Percentiles rank a stretch among this genome's conserved stretches.
phyloP scores from a whole-genome alignment of 1,140 invertebrate species.

The Mesaphorura yosii region DNA sequence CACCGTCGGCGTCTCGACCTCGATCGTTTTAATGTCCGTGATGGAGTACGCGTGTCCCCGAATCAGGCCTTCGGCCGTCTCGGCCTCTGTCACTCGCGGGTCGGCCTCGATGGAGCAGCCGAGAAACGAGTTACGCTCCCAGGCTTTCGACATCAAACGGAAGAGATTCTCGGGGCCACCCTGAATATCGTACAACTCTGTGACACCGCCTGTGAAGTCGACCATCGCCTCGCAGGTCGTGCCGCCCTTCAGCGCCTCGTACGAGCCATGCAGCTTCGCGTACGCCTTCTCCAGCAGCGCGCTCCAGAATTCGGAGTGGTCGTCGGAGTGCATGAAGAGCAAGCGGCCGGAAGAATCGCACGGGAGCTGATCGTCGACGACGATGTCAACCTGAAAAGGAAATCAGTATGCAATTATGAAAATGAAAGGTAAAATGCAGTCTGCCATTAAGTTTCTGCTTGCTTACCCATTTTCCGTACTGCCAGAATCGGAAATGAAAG shows the following conservation, averaged over 20 bases:
- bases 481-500: constrained; percentile 69
- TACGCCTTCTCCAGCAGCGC: constrained; percentile 96
- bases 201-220: constrained; percentile 85
- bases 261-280: constrained; percentile 93
- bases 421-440: neutral
- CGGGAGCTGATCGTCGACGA: constrained; percentile 88
- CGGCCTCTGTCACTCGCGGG: constrained; percentile 41
- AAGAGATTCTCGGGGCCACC: constrained; percentile 74
- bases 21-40: constrained; percentile 76
- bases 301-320: constrained; percentile 92
- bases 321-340: constrained; percentile 84
- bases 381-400: constrained; percentile 69
- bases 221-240: constrained; percentile 87
- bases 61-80: constrained; percentile 46
- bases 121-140: constrained; percentile 61
- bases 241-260: constrained; percentile 94
- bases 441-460: no score
- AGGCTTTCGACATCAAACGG: constrained; percentile 79
- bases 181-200: constrained; percentile 13
- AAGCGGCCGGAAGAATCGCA: constrained; percentile 70
- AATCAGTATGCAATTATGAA: constrained; percentile 64
- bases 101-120: constrained; percentile 53
- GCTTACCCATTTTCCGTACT: constrained; percentile 37
- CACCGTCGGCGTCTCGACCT: constrained; percentile 69
- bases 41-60: constrained; percentile 67